phyloP scores from a whole-genome alignment of 1,140 invertebrate species.

The Brachionus asplanchnoidis region DNA sequence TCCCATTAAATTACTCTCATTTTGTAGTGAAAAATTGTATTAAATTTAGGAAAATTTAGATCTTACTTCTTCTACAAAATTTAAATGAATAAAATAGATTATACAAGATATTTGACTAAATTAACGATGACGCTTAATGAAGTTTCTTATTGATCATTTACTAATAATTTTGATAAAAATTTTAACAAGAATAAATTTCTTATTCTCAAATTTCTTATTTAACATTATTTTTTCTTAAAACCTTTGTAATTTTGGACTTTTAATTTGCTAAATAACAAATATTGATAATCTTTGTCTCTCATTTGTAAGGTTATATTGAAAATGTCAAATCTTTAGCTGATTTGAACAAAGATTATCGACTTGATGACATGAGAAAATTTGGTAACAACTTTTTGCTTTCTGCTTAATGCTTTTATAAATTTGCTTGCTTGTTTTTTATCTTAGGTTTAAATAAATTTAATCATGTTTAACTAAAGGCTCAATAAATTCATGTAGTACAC shows the following conservation, averaged over 20 bases:
- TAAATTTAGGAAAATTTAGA: too few relatives aligned
- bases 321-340: conserved; percentile 13
- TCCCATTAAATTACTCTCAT: too few relatives aligned
- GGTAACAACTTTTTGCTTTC: conserved; percentile 35
- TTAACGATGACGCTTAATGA: too few relatives aligned
- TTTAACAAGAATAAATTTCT: too few relatives aligned
- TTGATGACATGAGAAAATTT: conserved; percentile 34
- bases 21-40: too few relatives aligned
- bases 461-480: conserved; percentile 11
- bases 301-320: background rate
- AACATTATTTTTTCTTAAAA: too few relatives aligned
- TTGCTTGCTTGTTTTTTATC: background rate
- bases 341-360: conserved; percentile 38
- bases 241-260: background rate
- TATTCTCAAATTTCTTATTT: too few relatives aligned
- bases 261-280: background rate
- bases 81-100: too few relatives aligned
- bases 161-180: too few relatives aligned
- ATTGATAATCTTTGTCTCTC: background rate
- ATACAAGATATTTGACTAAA: too few relatives aligned
- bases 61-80: too few relatives aligned
- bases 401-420: background rate
- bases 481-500: conserved; percentile 41
- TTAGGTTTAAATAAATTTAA: background rate
- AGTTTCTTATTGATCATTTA: too few relatives aligned